Evolutionary conservation across 1,140 invertebrate species (phyloP).

Genomic region (Drosophila neocordata): DNA sequence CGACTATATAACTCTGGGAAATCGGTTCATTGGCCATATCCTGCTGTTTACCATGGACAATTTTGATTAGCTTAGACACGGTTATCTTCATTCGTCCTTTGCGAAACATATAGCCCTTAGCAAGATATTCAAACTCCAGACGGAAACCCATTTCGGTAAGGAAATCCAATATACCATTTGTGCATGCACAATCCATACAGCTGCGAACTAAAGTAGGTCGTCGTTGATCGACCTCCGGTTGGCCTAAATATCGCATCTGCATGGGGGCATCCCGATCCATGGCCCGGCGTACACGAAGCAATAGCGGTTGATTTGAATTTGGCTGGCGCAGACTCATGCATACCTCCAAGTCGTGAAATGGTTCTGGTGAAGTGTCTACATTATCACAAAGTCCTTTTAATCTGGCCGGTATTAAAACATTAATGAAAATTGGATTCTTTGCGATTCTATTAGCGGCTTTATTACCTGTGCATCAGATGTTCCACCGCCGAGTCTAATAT

Average conservation of each 20-base stretch:
- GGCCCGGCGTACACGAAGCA: slow-evolving; percentile 90
- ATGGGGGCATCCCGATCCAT: slow-evolving; percentile 90
- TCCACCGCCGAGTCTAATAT: slow-evolving; percentile 96
- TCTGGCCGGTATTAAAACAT: slow-evolving; percentile 30
- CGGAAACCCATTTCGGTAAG: slow-evolving; percentile 95
- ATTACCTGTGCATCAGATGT: slow-evolving; percentile 91
- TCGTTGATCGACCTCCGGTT: slow-evolving; percentile 94
- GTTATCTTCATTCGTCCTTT: slow-evolving; percentile 99
- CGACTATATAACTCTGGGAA: slow-evolving; percentile 96
- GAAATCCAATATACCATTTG: slow-evolving; percentile 94
- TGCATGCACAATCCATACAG: slow-evolving; percentile 95
- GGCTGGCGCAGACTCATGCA: slow-evolving; percentile 90
- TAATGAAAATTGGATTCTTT: background rate
- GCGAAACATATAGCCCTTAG: slow-evolving; percentile 97
- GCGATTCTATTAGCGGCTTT: background rate
- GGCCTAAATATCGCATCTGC: slow-evolving; percentile 95
- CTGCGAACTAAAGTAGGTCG: slow-evolving; percentile 94
- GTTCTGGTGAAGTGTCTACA: slow-evolving; percentile 94
- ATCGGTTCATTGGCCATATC: slow-evolving; percentile 91
- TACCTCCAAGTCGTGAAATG: slow-evolving; percentile 95
- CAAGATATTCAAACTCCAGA: slow-evolving; percentile 96
- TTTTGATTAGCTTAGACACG: slow-evolving; percentile 97
- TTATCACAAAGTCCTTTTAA: slow-evolving; percentile 97
- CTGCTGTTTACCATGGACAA: slow-evolving; percentile 87
- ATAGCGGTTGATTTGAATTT: slow-evolving; percentile 84